Conservation (phyloP, 2,113 vertebrate species). For the Dasyurus viverrinus region DNA sequence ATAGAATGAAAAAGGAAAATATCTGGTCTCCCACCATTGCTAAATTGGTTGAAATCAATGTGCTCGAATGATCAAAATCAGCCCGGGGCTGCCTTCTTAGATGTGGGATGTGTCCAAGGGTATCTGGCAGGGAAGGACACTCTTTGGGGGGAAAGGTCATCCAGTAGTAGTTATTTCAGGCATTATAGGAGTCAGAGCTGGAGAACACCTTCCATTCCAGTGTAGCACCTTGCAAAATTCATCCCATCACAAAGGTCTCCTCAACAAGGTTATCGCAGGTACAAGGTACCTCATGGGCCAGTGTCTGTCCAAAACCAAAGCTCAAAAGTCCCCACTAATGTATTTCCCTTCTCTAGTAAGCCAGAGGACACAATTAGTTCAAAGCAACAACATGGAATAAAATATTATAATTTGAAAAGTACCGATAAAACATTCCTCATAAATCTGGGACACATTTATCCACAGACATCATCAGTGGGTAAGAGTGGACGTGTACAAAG, state of each 20-base stretch:
- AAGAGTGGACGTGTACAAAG: neutral
- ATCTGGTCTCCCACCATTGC: conserved; percentile 22
- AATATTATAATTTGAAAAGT: neutral
- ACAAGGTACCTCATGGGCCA: neutral
- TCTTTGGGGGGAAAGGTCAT: neutral
- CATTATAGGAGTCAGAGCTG: neutral
- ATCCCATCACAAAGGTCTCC: neutral
- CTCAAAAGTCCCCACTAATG: neutral
- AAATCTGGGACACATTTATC: neutral
- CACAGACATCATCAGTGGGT: neutral
- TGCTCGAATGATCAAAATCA: conserved; percentile 24
- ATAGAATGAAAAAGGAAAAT: conserved; percentile 58
- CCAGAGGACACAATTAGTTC: neutral
- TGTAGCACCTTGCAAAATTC: neutral
- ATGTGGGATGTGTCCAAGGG: neutral
- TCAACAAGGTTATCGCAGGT: neutral
- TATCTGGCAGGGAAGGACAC: neutral
- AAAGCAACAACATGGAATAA: neutral
- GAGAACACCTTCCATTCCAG: neutral
- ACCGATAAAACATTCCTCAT: neutral
- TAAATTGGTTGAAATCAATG: conserved; percentile 28
- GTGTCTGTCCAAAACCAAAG: neutral
- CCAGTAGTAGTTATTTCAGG: neutral
- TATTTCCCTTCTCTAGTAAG: neutral
- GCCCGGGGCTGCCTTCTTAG: neutral